A percentile compares a stretch with the other conserved stretches of the same genome.
These are phyloP conservation scores for Bothrops alternatus DNA, from an alignment of 2,797 vertebrate species.

Conservation along the genomic window DNA sequence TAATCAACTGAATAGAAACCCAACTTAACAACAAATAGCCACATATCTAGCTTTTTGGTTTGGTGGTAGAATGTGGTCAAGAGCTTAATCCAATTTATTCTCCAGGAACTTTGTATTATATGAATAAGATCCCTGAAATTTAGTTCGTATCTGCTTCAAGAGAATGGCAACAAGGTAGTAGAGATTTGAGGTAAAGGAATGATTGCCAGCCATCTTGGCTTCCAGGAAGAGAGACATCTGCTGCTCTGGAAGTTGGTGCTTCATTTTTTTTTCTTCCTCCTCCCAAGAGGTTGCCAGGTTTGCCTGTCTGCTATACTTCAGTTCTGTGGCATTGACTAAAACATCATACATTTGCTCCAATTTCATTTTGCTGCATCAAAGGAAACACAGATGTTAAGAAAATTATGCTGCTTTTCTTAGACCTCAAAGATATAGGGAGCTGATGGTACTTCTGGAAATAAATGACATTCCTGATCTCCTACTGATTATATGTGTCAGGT, in stretches of 20 bases:
- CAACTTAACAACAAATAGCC: background rate
- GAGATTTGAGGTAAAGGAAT: background rate
- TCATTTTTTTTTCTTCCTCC: background rate
- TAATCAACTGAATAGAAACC: background rate
- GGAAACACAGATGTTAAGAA: background rate
- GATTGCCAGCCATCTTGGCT: background rate
- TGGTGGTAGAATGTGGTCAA: background rate
- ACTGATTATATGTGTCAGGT: background rate
- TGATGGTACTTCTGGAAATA: conserved; percentile 12
- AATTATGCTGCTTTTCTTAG: background rate
- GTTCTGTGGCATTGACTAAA: background rate
- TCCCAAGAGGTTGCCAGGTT: background rate
- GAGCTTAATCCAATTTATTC: background rate
- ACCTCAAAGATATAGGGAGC: background rate
- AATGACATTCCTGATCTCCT: conserved; percentile 1
- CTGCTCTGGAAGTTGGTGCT: background rate
- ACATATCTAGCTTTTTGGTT: background rate
- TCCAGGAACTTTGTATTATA: background rate
- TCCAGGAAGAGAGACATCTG: background rate
- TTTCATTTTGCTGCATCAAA: conserved; percentile 15
- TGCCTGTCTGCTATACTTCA: background rate
- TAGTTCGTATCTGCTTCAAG: background rate
- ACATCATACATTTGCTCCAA: background rate
- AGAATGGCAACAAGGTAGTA: background rate
- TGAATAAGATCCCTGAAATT: background rate